Evolutionary conservation across 2,113 vertebrate species (phyloP), one percentile per base, ranked within the genome.

Genomic region (Callopanchax toddi): DNA sequence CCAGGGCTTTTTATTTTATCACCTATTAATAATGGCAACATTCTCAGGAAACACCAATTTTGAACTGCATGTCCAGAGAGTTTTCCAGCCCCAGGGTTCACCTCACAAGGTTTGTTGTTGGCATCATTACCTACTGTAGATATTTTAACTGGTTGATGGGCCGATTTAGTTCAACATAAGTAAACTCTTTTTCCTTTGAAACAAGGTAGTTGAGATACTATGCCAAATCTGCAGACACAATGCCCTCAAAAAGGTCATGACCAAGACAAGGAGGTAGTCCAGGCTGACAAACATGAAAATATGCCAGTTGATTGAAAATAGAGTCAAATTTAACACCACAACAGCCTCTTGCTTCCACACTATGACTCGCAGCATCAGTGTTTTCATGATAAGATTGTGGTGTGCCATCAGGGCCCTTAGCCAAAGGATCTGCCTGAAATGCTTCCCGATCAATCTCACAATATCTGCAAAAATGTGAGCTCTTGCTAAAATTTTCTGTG

Each of bases 41-140:
- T n/a, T 37, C 0, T 2, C 6, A 60, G 44, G 29, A 60, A 46
- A 46, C 20, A 36, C 43, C 29, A 60, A 16, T 34, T 60, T 11
- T 60, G 58, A 22, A 48, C 29, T 48, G 29, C 58, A 60, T 37
- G 29, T 13, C 58, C 58, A 23, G 17, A 32, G 16, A 12, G 44
- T 48, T 60, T 60, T n/a, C 17, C 44, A 37, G 15, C 21, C 6
- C 44, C 2, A 6, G 32, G 34, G 37, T 48, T 60, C 17, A 37
- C n/a, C 1, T 60, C 11, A 37, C 16, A 23, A 23, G 32, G 6
- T 37, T 49, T 60, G 16, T 49, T 12, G 21, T 21, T 32, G 3
- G 21, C 43, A 34, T 36, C 44, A 46, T 34, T 60, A 10, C 57
- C 57, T 11, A 20, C n/a, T n/a, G n/a, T n/a, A n/a, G 26, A 20